Evolutionary conservation across 2,797 vertebrate genomes (phyloP), one percentile per base, ranked within the genome.

Genomic region (Potorous gilbertii): DNA sequence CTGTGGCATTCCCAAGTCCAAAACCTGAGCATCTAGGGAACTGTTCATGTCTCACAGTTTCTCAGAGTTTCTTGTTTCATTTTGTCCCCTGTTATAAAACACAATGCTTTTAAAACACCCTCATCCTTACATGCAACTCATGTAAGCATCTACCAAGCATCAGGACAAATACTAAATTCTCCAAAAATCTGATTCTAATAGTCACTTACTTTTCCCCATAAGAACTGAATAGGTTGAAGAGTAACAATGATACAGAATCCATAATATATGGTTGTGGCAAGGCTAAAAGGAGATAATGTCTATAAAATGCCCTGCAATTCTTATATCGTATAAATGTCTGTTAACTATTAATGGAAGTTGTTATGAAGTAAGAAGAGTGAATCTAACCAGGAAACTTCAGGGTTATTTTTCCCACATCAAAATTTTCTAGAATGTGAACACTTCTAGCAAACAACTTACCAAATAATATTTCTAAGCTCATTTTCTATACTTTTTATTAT

Each of bases 401-500:
- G 62, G 62, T n/a, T n/a, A 66, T 66, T 66, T 66, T 66, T 66
- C 13, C 14, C 3, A 92, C 62, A 94, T 90, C 92, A 54, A 18
- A 91, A 14, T 3, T 92, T 90, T 66, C 92, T 91, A 92, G 91
- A 94, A 56, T 1, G 56, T 91, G 94, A 94, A 54, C 27, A 50
- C 1, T n/a, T 93, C 40, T 90, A 54, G 95, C 91, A 92, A 52
- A 52, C 0, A 34, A 97, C 54, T 81, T 46, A 90, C 54, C 21
- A 96, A 91, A 91, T 90, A 54, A 91, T 31, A 95, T 92, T 54
- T 74, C 29, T 0, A 81, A 74, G n/a, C 40, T 52, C n/a, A 90
- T 13, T 91, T 6, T 34, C 94, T 92, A 1, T n/a, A 89, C 56
- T 94, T 94, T 92, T 31, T 9, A n/a, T 92, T 95, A 87, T 92